These are phyloP conservation scores for Heliconius charithonia DNA, from an alignment of 2,888 invertebrate species.

Conservation along the genomic window DNA sequence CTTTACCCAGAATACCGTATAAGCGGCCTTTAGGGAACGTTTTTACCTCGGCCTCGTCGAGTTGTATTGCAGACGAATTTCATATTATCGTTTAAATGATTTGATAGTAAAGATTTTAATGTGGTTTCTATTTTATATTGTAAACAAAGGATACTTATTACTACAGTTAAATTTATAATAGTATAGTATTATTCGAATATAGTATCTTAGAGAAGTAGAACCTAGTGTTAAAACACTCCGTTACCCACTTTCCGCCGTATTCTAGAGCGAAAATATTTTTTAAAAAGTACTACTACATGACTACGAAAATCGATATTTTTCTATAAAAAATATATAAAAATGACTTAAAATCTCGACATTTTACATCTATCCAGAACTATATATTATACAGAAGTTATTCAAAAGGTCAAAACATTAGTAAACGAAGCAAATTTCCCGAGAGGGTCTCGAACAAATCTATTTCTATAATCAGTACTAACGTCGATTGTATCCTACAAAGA, in stretches of 20 bases:
- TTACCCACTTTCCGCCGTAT: too few relatives aligned
- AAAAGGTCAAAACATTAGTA: conserved; percentile 39
- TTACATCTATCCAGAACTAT: neutral
- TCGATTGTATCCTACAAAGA: conserved; percentile 75
- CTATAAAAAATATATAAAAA: neutral
- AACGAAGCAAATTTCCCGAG: conserved; percentile 46
- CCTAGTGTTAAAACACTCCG: too few relatives aligned
- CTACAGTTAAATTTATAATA: too few relatives aligned
- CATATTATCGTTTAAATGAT: conserved; percentile 14
- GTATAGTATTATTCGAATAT: too few relatives aligned
- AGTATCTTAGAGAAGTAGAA: too few relatives aligned
- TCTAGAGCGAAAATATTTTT: too few relatives aligned
- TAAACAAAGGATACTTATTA: too few relatives aligned
- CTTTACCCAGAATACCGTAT: conserved; percentile 65
- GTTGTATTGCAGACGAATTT: conserved; percentile 29
- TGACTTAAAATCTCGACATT: neutral
- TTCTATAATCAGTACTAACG: conserved; percentile 78
- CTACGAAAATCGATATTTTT: too few relatives aligned
- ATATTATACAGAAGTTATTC: conserved; percentile 1
- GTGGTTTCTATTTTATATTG: neutral
- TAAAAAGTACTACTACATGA: too few relatives aligned
- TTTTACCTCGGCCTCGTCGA: conserved; percentile 61
- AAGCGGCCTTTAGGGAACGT: conserved; percentile 75
- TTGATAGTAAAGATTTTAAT: neutral
- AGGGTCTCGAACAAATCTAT: conserved; percentile 68